Base-by-base conservation (phyloP, 2,888 invertebrate species). In the Ennomos erosarius region DNA sequence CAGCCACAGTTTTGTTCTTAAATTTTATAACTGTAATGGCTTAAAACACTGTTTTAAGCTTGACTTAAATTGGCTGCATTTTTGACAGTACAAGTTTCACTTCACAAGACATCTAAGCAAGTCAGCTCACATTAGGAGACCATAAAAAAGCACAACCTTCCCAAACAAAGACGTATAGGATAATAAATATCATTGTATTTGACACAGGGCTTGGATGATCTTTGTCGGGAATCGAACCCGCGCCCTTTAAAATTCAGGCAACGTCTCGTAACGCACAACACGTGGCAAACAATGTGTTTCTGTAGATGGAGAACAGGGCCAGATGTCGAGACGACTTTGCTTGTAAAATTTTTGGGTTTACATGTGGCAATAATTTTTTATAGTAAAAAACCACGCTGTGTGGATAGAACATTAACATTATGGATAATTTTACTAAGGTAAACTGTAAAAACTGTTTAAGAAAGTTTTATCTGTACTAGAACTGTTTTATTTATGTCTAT, bases 261-360 rank as follows among this genome's bases (percentile, higher is more conserved):
- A 77, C 85, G 72, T 85, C 85, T 26, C 6, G 71, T 85, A 87
- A 85, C 81, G 79, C 81, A 71, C 76, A 86, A 90, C 90, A 91
- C 91, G 91, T 92, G 91, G 83, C 87, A 79, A 85, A 90, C 90
- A 91, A 88, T 90, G 78, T 84, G 89, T 90, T 90, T 90, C 88
- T 88, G 87, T 90, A 82, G 75, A 75, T 74, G 59, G 55, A 34
- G 79, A 65, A 84, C 77, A 83, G 62, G 36, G 70, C 11, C 37
- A 49, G 39, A 40, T 10, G 58, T 82, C 65, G 84, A 87, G 82
- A 63, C 40, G 39, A 6, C 35, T 11, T 68, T 35, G 67, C 10
- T 43, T 26, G 44, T 37, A 46, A 35, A 55, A 44, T n/a, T 6
- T 4, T 4, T 26, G 26, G 26, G 26, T 26, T 26, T 26, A 6